Evolutionary conservation across 2,888 invertebrate species (phyloP).

Genomic region (Cheilosia vulpina): DNA sequence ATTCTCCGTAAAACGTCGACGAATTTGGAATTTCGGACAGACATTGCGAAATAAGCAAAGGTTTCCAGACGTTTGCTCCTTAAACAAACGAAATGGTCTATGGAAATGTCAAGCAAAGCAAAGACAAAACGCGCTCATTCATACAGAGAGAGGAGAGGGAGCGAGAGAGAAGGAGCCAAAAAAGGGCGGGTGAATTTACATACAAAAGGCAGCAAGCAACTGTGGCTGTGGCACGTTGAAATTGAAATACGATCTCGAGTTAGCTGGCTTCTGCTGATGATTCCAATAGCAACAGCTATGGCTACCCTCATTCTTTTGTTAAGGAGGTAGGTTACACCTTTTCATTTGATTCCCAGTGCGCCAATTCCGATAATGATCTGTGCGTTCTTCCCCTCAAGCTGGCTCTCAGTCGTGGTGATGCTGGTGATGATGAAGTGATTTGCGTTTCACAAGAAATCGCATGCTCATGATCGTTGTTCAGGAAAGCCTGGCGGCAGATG

Average conservation of each 20-base stretch:
- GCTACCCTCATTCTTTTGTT: conserved; percentile 67
- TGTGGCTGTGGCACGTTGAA: conserved; percentile 43
- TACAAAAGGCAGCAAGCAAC: conserved; percentile 33
- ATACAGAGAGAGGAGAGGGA: neutral
- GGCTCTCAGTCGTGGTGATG: conserved; percentile 19
- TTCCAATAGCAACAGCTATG: conserved; percentile 1
- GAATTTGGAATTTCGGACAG: conserved; percentile 45
- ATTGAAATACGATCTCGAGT: conserved; percentile 67
- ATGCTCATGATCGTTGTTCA: conserved; percentile 61
- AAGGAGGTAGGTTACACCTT: conserved; percentile 56
- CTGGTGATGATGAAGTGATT: conserved; percentile 69
- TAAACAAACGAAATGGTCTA: neutral
- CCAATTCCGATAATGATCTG: conserved; percentile 71
- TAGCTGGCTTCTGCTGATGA: conserved; percentile 44
- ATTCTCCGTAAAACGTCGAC: conserved; percentile 13
- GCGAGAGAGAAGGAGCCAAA: conserved; percentile 37
- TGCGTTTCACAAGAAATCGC: conserved; percentile 71
- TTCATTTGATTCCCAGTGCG: conserved; percentile 61
- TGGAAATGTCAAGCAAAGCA: neutral
- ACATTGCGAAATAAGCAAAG: conserved; percentile 44
- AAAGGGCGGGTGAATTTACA: conserved; percentile 59
- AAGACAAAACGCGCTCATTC: conserved; percentile 11
- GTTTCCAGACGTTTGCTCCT: conserved; percentile 9
- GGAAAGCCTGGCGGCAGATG: conserved; percentile 50
- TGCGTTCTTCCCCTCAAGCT: conserved; percentile 33